Percentiles rank a stretch among this genome's conserved stretches.
Conservation (phyloP, 2,113 vertebrate genomes). For the Pleuronectes platessa region DNA sequence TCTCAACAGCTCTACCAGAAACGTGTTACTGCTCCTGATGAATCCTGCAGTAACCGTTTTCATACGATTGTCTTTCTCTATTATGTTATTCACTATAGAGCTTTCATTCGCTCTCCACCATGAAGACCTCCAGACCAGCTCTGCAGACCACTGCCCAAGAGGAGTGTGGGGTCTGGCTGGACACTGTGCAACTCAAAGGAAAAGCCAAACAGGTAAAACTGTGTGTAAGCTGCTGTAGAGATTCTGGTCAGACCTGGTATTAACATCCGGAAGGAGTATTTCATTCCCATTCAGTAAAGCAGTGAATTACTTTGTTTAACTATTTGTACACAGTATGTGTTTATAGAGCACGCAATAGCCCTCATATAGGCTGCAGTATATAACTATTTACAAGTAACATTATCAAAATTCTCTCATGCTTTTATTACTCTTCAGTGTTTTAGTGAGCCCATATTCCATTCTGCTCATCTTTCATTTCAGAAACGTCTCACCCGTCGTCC, state of each 20-base stretch:
- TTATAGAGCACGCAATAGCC: too few species aligned
- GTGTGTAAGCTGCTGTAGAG: not conserved
- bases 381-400: too few species aligned
- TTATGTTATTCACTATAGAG: not conserved
- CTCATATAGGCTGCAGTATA: too few species aligned
- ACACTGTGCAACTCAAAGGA: conserved; percentile 75
- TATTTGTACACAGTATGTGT: too few species aligned
- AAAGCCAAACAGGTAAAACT: conserved; percentile 74
- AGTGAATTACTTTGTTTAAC: too few species aligned
- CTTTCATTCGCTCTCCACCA: conserved; percentile 15
- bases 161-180: conserved; percentile 83
- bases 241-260: too few species aligned
- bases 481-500: conserved; percentile 52
- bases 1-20: too few species aligned
- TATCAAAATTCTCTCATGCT: not conserved
- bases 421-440: not conserved
- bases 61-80: not conserved
- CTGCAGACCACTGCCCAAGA: conserved; percentile 32
- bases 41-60: not conserved
- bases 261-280: too few species aligned
- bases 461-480: conserved; percentile 59
- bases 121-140: conserved; percentile 63
- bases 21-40: not conserved
- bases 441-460: not conserved
- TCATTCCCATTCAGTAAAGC: too few species aligned